A percentile compares a stretch with the other conserved stretches of the same genome.
These are phyloP conservation scores for Phoxinus dragarum DNA, from an alignment of 2,797 vertebrate species.

Conservation along the genomic window DNA sequence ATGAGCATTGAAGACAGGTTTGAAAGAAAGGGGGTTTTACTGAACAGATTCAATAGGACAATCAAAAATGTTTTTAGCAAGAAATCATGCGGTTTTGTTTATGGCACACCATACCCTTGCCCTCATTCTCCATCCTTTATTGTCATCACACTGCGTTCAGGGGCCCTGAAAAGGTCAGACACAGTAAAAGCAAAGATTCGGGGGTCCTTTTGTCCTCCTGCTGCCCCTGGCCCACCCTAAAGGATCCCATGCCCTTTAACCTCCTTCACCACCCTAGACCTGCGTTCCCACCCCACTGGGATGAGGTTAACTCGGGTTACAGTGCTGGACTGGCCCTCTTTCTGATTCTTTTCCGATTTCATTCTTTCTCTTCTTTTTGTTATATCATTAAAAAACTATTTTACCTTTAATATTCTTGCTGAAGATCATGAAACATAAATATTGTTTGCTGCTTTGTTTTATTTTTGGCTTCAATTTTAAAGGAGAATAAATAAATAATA, in stretches of 20 bases:
- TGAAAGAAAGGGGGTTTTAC: not conserved
- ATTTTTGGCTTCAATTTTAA: not conserved
- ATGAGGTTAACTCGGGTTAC: slow-evolving; percentile 13
- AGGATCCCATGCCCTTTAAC: slow-evolving; percentile 47
- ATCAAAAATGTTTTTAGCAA: not conserved
- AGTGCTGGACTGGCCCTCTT: not conserved
- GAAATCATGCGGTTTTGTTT: slow-evolving; percentile 23
- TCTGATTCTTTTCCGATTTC: slow-evolving; percentile 47
- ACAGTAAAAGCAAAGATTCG: not conserved
- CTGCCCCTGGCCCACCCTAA: slow-evolving; percentile 13
- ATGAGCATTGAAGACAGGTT: not conserved
- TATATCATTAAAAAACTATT: not conserved
- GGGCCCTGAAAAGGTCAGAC: slow-evolving; percentile 34
- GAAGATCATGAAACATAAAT: not conserved
- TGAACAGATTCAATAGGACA: not conserved
- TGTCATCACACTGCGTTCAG: not conserved
- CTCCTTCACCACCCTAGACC: slow-evolving; percentile 19
- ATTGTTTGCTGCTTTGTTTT: not conserved
- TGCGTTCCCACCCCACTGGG: slow-evolving; percentile 20
- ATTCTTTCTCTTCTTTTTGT: not conserved
- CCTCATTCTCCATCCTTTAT: not conserved
- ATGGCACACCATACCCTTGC: not conserved
- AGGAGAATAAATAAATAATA: not conserved
- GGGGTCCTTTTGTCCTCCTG: slow-evolving; percentile 21
- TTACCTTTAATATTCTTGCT: not conserved